Evolutionary conservation across 2,888 invertebrate species (phyloP).

Genomic region (Meliscaeva auricollis): DNA sequence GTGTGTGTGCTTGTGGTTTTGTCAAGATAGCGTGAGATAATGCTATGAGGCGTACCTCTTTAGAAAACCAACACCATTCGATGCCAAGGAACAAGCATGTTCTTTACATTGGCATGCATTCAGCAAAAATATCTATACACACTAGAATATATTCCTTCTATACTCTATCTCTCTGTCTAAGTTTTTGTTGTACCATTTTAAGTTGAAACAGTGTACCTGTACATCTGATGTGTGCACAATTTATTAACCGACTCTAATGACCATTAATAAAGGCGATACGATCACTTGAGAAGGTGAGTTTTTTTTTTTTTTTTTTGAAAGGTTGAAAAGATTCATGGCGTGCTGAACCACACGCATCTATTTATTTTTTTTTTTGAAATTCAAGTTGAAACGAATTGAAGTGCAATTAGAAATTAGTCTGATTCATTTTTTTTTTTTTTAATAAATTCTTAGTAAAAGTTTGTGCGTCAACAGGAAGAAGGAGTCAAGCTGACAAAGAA

Average conservation of each 20-base stretch:
- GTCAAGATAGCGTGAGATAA: conserved; percentile 69
- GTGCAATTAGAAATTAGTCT: conserved; percentile 66
- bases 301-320: conserved; percentile 32
- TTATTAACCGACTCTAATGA: conserved; percentile 75
- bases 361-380: conserved; percentile 11
- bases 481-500: not conserved
- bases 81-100: conserved; percentile 34
- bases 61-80: conserved; percentile 70
- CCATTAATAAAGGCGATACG: conserved; percentile 74
- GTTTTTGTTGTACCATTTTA: not conserved
- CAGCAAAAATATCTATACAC: not conserved
- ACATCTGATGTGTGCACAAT: conserved; percentile 63
- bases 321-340: conserved; percentile 54
- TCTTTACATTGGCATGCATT: conserved; percentile 50
- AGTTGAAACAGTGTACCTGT: conserved; percentile 25
- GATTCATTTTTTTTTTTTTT: not conserved
- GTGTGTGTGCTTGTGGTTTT: conserved; percentile 3
- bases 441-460: not conserved
- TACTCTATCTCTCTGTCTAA: not conserved
- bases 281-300: conserved; percentile 57
- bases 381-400: conserved; percentile 30
- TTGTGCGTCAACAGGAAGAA: not conserved
- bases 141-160: conserved; percentile 1
- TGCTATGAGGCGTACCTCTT: conserved; percentile 37
- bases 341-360: conserved; percentile 60